Evolutionary conservation across 2,888 invertebrate species (phyloP), one percentile per base, ranked within the genome.

Genomic region (Synanthedon formicaeformis): DNA sequence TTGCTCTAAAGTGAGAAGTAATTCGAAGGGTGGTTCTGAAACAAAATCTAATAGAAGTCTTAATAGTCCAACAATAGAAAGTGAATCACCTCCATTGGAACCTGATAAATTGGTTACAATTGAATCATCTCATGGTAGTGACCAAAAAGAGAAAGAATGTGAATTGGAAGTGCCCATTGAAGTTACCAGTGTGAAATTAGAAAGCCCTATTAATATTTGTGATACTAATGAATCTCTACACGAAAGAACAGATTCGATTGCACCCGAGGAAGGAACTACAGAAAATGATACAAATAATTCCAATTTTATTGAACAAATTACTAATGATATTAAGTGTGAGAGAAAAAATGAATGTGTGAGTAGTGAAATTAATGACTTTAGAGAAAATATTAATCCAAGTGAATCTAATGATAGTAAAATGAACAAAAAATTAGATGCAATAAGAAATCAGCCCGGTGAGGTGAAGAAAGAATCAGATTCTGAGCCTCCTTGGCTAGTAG

Each of bases 361-460:
- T 77, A 83, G 75, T 81, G 85, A 85, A 68, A 78, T 75, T 62
- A 76, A 75, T 77, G 85, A 86, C 64, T 87, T 77, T 78, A 82
- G 86, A 79, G 86, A 87, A 78, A 86, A 86, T 78, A 84, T 87
- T 57, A 85, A 86, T 62, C 86, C 87, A 64, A 85, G 79, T 81
- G 84, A 84, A 64, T 65, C 68, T 65, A 80, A 75, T 61, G 81
- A 82, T 67, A 75, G 71, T 68, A 85, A 78, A 75, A 62, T 66
- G 63, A 78, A 66, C 64, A 85, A 83, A 69, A 84, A 79, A 73
- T 60, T 72, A 66, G 83, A 82, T 60, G 65, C 74, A 62, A 10
- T n/a, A 34, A 60, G 73, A 51, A 78, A 70, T 73, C 67, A 75
- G 57, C 69, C 60, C 57, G 84, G 82, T 54, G 84, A 85, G 58